Evolutionary conservation across 2,113 vertebrate species (phyloP).

Genomic region (Fulica atra): DNA sequence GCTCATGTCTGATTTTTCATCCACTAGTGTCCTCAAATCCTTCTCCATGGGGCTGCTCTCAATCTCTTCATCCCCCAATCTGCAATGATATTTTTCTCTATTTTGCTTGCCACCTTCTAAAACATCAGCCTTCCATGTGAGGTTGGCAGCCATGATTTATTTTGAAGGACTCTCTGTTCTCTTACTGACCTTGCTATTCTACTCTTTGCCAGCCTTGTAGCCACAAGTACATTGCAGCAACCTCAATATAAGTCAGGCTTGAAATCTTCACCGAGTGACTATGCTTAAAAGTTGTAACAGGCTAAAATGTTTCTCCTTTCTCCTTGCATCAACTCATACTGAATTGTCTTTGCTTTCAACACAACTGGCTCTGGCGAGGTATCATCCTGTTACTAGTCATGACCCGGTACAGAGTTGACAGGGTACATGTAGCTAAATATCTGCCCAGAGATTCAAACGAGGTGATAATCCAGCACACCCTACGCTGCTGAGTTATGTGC

Average conservation of each 20-base stretch:
- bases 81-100: not conserved
- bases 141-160: not conserved
- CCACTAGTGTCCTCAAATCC: not conserved
- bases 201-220: not conserved
- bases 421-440: not conserved
- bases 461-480: not conserved
- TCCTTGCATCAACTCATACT: not conserved
- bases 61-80: not conserved
- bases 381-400: constrained; percentile 11
- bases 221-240: not conserved
- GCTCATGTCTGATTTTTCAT: not conserved
- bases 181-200: not conserved
- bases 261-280: not conserved
- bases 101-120: not conserved
- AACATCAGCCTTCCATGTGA: not conserved
- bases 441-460: constrained; percentile 2
- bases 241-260: not conserved
- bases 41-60: not conserved
- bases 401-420: constrained; percentile 42
- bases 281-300: not conserved
- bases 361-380: not conserved
- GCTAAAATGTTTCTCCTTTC: not conserved
- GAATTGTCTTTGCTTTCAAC: not conserved
- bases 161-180: not conserved
- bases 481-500: not conserved